Base-by-base conservation (phyloP, 2,113 vertebrate species). In the Peucedramus taeniatus region DNA sequence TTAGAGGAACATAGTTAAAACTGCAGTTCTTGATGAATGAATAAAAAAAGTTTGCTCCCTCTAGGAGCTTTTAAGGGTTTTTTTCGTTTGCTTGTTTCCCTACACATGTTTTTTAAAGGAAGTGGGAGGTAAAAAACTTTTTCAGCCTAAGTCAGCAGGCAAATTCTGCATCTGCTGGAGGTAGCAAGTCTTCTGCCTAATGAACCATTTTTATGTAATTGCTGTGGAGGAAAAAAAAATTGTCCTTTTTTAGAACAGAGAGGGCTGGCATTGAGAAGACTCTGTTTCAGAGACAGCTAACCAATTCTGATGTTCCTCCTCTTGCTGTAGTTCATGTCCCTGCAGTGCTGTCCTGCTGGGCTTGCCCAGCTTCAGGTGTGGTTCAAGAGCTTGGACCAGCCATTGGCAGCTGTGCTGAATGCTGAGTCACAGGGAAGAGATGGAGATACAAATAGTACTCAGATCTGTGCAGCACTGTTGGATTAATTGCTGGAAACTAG, bases 401-500 rank as follows among this genome's bases (percentile, higher is more conserved):
- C 63, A n/a, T 76, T 78, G 70, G 53, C 84, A 93, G 90, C 59
- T 33, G 27, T 51, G 37, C 66, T 15, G 15, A 60, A 9, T 39
- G 88, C 78, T 91, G 81, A 93, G 77, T 95, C 94, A 94, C 37
- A 24, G 42, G 49, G 54, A 84, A 65, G 81, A 93, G 53, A 59
- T 2, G 7, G 57, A 78, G 44, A 51, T 65, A 37, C 33, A 27
- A 26, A 6, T 8, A n/a, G 15, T 39, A 30, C 42, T 64, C 21
- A 8, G 31, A 33, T 42, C 26, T 78, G 11, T 47, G 64, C 13
- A 44, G 44, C 18, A 7, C 31, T 42, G 26, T 24, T 39, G 45
- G 7, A 13, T 57, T 72, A 44, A 61, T 91, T 50, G n/a, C 35
- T 66, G 61, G 35, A 84, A 84, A 60, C n/a, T 60, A 10, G 63